Evolutionary conservation across 2,113 vertebrate genomes (phyloP).

Genomic region (Leucosticte australis): DNA sequence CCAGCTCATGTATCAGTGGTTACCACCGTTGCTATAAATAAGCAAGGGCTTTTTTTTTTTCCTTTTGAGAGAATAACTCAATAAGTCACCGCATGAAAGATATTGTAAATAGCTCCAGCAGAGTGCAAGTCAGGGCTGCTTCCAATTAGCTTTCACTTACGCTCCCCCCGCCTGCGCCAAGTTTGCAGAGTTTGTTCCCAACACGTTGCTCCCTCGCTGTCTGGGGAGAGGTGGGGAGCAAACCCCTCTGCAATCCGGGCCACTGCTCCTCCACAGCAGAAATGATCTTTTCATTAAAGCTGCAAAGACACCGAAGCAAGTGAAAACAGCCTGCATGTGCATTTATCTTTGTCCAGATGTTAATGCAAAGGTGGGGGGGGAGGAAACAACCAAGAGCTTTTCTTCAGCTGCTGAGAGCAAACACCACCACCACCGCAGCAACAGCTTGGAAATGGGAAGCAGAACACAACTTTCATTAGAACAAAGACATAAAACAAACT

Average conservation of each 20-base stretch:
- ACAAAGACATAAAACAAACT: slow-evolving; percentile 10
- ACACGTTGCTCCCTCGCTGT: neutral
- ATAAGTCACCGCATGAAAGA: slow-evolving; percentile 56
- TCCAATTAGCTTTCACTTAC: slow-evolving; percentile 65
- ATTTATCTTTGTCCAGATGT: slow-evolving; percentile 32
- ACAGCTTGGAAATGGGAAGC: neutral
- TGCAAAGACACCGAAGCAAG: neutral
- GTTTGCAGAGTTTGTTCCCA: slow-evolving; percentile 40
- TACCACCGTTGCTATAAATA: slow-evolving; percentile 65
- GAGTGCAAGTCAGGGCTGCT: slow-evolving; percentile 60
- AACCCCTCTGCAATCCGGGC: neutral
- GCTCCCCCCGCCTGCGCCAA: slow-evolving; percentile 39
- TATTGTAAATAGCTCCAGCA: slow-evolving; percentile 57
- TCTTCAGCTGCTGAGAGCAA: neutral
- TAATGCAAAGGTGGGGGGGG: neutral
- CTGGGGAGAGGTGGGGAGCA: neutral
- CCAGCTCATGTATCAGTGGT: slow-evolving; percentile 40
- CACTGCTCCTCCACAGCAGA: neutral
- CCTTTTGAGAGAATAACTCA: slow-evolving; percentile 54
- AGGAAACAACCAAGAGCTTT: neutral
- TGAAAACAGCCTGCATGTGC: neutral
- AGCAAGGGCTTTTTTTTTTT: neutral
- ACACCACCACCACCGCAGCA: neutral
- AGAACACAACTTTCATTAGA: slow-evolving; percentile 22
- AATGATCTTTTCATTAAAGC: neutral